phyloP scores from a whole-genome alignment of 35 echinoderm and acorn worm genomes.

The Nesometra sesokonis region DNA sequence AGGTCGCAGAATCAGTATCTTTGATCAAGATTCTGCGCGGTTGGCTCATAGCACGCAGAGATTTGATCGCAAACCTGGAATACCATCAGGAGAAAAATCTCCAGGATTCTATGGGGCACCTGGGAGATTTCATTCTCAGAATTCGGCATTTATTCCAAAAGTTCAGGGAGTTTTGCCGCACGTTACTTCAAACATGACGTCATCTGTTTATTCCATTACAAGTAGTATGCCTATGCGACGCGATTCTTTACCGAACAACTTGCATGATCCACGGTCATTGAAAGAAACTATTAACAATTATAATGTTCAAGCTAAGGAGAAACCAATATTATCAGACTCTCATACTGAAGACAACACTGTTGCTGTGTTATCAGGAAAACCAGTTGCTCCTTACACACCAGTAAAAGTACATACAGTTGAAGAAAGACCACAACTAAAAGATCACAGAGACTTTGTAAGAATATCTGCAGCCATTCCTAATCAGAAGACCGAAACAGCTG shows the following conservation, averaged over 20 bases:
- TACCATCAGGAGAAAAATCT: neutral
- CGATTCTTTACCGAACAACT: neutral
- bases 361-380: neutral
- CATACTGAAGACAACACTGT: neutral
- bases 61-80: neutral
- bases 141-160: neutral
- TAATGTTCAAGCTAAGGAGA: neutral
- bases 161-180: neutral
- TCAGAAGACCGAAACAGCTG: neutral
- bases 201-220: neutral
- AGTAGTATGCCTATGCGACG: neutral
- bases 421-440: neutral
- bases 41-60: slow-evolving; percentile 44
- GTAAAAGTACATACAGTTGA: neutral
- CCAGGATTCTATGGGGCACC: neutral
- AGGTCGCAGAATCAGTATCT: slow-evolving; percentile 65
- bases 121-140: neutral
- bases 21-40: slow-evolving; percentile 71
- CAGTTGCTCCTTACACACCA: neutral
- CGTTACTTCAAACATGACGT: neutral
- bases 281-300: neutral
- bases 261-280: neutral
- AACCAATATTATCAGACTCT: neutral
- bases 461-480: neutral
- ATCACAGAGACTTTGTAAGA: neutral